Base-by-base conservation (phyloP, 1,140 invertebrate genomes). In the Drosophila kohkoa region DNA sequence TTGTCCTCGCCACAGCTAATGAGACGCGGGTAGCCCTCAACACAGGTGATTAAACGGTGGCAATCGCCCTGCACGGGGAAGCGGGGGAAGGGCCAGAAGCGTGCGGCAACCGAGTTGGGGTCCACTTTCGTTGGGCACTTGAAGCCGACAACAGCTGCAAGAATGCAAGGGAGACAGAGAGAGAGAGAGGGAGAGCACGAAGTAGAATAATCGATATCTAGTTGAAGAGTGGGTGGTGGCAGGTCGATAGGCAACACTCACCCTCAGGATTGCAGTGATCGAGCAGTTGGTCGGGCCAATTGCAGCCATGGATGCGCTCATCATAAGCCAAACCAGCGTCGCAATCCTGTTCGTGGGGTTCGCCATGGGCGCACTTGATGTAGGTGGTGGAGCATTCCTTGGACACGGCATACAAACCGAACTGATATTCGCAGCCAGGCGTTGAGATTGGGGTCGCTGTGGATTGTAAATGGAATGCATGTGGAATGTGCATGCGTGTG, bases 51-150 rank as follows among this genome's bases (percentile, higher is more conserved):
- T 46, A 98, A 94, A 57, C 96, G 94, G 82, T 96, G 95, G 90
- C 96, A 97, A 87, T 98, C 97, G 25, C 96, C 96, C 13, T 96
- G 96, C 11, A 97, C 96, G 0, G 97, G 93, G 94, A 97, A 98
- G 67, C 97, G 94, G 8, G 98, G 98, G 94, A 95, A 98, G 1
- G 97, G 98, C 95, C 96, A 97, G 94, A 98, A 99, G 92, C 96
- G 96, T 70, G 96, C 96, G 16, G 96, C 95, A 72, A 96, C 94
- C 43, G 96, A 95, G 85, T 96, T 94, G n/a, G 96, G 94, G 70
- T 96, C 96, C 41, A 97, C 94, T 91, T 97, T 96, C 1, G 95
- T 94, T 7, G 97, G 97, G 80, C 96, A 97, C 82, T 96, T 97
- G 94, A 97, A 97, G 63, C 96, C 96, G 58, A 97, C 95, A 55